Evolutionary conservation across 53 echinoderm and acorn worm genomes (phyloP).

Genomic region (Paracentrotus lividus): DNA sequence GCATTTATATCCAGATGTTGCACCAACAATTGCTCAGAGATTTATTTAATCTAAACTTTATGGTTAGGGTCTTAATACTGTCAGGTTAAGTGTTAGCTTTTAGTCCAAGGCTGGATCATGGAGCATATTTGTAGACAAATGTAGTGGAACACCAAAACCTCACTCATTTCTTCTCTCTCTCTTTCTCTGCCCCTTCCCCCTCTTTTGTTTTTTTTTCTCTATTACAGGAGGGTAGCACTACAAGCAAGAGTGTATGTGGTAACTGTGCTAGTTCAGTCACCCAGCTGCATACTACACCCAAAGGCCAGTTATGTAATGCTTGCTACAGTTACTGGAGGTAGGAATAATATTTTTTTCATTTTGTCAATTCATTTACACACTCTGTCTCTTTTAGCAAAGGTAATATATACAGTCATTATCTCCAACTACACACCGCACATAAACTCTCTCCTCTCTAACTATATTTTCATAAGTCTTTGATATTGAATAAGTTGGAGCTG

Average conservation of each 20-base stretch:
- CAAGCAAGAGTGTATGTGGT: constrained; percentile 85
- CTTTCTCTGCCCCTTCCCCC: too few relatives aligned
- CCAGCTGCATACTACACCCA: constrained; percentile 95
- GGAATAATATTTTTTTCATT: neutral
- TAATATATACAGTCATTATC: neutral
- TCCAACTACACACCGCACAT: neutral
- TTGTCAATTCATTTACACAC: neutral
- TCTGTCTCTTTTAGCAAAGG: neutral
- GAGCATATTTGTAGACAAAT: too few relatives aligned
- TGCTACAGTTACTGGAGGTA: constrained; percentile 99
- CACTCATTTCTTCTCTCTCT: too few relatives aligned
- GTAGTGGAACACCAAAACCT: too few relatives aligned
- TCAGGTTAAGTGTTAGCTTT: too few relatives aligned
- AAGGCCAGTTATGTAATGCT: constrained; percentile 93
- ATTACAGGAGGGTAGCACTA: constrained; percentile 57
- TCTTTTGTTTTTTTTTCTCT: neutral
- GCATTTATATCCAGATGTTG: too few relatives aligned
- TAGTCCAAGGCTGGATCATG: too few relatives aligned
- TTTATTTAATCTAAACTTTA: too few relatives aligned
- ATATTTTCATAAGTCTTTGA: neutral
- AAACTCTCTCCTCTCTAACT: neutral
- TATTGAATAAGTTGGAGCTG: neutral
- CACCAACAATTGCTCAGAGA: too few relatives aligned
- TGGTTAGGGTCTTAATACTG: too few relatives aligned
- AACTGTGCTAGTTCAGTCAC: constrained; percentile 92